Percentiles rank a stretch among this genome's conserved stretches.
Evolutionary conservation across 2,113 vertebrate species (phyloP).

Genomic region (Mus spicilegus): DNA sequence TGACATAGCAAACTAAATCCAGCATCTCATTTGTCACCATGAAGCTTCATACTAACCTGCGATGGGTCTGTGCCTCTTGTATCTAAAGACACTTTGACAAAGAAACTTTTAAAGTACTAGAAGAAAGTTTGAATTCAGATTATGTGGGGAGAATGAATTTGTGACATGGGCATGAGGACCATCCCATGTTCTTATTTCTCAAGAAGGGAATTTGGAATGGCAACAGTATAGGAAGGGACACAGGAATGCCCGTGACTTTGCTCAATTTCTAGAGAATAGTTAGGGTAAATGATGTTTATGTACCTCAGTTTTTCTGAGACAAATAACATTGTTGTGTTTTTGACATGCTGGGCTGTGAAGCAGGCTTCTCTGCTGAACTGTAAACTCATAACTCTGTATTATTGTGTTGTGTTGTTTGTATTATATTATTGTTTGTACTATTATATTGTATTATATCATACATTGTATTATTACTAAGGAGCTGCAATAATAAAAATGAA

Average conservation of each 20-base stretch:
- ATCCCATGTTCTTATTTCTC: neutral
- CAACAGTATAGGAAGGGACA: neutral
- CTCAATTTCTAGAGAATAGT: neutral
- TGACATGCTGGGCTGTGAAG: neutral
- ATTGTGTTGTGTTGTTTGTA: neutral
- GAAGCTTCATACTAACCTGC: neutral
- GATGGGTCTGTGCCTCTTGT: neutral
- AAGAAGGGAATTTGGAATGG: neutral
- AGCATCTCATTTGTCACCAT: neutral
- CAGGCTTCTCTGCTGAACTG: neutral
- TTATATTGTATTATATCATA: neutral
- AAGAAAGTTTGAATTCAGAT: neutral
- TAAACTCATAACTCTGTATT: neutral
- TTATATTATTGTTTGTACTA: neutral
- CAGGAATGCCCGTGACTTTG: neutral
- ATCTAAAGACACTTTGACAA: neutral
- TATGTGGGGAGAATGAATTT: neutral
- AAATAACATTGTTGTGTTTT: neutral
- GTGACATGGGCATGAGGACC: neutral
- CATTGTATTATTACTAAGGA: neutral
- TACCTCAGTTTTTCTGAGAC: neutral
- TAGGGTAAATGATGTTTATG: neutral
- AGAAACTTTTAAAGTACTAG: neutral
- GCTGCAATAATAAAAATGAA: neutral
- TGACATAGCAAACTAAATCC: neutral